Percentiles rank a stretch among this genome's conserved stretches.
phyloP scores from a whole-genome alignment of 2,797 vertebrate species.

The Apogon hyalosoma region DNA sequence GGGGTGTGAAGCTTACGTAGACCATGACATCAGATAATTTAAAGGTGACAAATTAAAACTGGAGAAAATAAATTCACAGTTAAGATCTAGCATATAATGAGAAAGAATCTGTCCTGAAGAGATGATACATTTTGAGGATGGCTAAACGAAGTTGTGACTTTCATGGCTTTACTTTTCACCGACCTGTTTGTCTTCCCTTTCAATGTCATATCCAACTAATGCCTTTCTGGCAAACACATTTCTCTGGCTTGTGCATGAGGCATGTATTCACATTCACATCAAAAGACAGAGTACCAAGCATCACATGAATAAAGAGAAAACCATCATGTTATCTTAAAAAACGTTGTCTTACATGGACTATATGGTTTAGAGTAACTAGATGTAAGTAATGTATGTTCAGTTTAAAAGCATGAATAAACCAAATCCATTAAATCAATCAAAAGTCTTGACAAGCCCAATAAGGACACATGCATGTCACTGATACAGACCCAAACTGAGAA shows the following conservation, averaged over 20 bases:
- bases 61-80: too few species aligned
- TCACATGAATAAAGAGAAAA: background rate
- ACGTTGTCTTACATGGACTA: background rate
- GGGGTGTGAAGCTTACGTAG: too few species aligned
- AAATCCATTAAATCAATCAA: too few species aligned
- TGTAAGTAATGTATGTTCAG: too few species aligned
- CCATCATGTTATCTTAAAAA: background rate
- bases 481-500: too few species aligned
- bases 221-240: constrained; percentile 7
- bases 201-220: constrained; percentile 38
- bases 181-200: constrained; percentile 30
- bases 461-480: too few species aligned
- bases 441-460: too few species aligned
- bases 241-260: constrained; percentile 1
- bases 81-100: too few species aligned
- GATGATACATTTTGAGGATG: constrained; percentile 3
- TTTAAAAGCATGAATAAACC: too few species aligned
- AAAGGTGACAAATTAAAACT: too few species aligned
- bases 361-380: background rate
- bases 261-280: constrained; percentile 1
- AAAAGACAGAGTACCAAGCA: constrained; percentile 8
- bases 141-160: constrained; percentile 8
- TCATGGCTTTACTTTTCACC: constrained; percentile 26
- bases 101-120: background rate
- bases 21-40: too few species aligned